These are phyloP conservation scores for Notospermus geniculatus DNA, from an alignment of 1,140 invertebrate genomes.

Conservation along the genomic window DNA sequence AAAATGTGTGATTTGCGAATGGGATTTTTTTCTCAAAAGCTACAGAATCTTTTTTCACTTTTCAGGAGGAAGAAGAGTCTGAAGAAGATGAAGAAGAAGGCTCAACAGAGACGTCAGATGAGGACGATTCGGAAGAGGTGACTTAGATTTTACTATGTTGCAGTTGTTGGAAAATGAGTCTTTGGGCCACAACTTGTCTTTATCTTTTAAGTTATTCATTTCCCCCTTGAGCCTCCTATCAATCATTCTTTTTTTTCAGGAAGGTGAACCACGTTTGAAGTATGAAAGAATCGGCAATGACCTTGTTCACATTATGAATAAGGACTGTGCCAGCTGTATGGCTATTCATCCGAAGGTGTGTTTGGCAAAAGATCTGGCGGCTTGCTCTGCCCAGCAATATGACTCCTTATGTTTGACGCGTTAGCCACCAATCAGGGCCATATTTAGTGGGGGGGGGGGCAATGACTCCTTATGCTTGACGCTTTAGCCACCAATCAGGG, in stretches of 20 bases:
- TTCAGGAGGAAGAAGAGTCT: background rate
- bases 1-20: background rate
- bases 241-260: constrained; percentile 54
- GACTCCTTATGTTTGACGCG: too few species aligned
- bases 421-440: too few species aligned
- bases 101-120: background rate
- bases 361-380: too few species aligned
- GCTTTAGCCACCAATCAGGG: too few species aligned
- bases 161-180: too few species aligned
- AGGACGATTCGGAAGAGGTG: constrained; percentile 11
- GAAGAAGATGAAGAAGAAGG: constrained; percentile 16
- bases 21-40: constrained; percentile 2
- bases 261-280: constrained; percentile 89
- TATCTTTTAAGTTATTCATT: too few species aligned
- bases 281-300: constrained; percentile 87
- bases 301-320: constrained; percentile 77
- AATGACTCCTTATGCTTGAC: too few species aligned
- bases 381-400: too few species aligned
- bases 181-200: too few species aligned
- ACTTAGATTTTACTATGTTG: too few species aligned
- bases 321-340: constrained; percentile 86
- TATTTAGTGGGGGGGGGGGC: too few species aligned
- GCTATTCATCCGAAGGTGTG: constrained; percentile 91
- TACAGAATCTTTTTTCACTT: background rate
- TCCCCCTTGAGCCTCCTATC: too few species aligned